Conservation (phyloP, 2,888 invertebrate species). For the Corythucha ciliata region DNA sequence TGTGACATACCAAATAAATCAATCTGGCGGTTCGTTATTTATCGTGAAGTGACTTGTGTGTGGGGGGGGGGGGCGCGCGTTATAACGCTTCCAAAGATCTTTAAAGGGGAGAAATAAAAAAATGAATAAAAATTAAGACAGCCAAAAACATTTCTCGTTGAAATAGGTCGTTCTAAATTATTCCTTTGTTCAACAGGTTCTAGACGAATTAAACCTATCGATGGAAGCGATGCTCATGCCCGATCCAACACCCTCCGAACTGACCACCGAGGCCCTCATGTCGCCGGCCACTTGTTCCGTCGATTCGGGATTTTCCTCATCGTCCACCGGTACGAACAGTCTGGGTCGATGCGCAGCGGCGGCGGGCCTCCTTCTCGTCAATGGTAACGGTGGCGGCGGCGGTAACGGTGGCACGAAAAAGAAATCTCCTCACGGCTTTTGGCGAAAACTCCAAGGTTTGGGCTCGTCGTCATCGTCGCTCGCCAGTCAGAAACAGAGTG, state of each 20-base stretch:
- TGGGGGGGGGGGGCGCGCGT: too few relatives aligned
- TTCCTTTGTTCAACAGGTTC: conserved; percentile 44
- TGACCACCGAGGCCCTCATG: conserved; percentile 59
- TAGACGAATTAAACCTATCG: conserved; percentile 77
- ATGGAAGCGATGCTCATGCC: conserved; percentile 89
- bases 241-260: conserved; percentile 36
- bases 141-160: too few relatives aligned
- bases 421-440: conserved; percentile 34
- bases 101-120: too few relatives aligned
- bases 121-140: too few relatives aligned
- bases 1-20: too few relatives aligned
- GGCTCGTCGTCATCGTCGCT: conserved; percentile 23
- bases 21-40: too few relatives aligned
- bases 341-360: conserved; percentile 29
- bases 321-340: conserved; percentile 37
- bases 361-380: too few relatives aligned
- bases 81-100: too few relatives aligned
- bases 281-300: conserved; percentile 44
- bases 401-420: conserved; percentile 28
- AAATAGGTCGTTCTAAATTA: too few relatives aligned
- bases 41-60: too few relatives aligned
- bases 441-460: conserved; percentile 36
- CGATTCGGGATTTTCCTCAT: conserved; percentile 36
- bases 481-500: conserved; percentile 22
- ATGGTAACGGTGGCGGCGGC: too few relatives aligned